Evolutionary conservation across 2,888 invertebrate genomes (phyloP).

Genomic region (Diaperis boleti): DNA sequence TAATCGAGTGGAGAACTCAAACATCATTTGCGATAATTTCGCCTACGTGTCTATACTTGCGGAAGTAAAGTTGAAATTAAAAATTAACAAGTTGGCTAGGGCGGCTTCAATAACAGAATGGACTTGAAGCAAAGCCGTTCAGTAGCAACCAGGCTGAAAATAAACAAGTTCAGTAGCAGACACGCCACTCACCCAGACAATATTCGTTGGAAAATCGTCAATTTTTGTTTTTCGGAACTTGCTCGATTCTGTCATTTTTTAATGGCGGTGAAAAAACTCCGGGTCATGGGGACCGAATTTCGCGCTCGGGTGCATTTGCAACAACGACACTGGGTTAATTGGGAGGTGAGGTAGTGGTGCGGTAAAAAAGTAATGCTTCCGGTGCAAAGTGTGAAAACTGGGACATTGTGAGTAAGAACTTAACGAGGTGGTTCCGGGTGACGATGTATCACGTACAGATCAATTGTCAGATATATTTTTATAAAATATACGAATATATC

Average conservation of each 20-base stretch:
- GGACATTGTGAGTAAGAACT: too few species aligned
- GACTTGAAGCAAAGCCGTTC: slow-evolving; percentile 25
- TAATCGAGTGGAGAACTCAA: background rate
- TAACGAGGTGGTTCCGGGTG: too few species aligned
- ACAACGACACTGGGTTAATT: background rate
- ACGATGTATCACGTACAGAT: too few species aligned
- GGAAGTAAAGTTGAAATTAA: slow-evolving; percentile 23
- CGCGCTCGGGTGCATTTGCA: slow-evolving; percentile 17
- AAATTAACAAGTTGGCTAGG: slow-evolving; percentile 18
- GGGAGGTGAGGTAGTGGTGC: too few species aligned
- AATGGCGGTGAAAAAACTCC: slow-evolving; percentile 21
- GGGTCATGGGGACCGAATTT: slow-evolving; percentile 24
- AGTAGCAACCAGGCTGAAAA: slow-evolving; percentile 18
- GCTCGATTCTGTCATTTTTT: slow-evolving; percentile 24
- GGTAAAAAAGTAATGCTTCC: too few species aligned
- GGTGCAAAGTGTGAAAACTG: too few species aligned
- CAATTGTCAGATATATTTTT: too few species aligned
- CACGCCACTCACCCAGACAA: slow-evolving; percentile 22
- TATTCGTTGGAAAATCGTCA: slow-evolving; percentile 10
- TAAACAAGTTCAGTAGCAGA: slow-evolving; percentile 28
- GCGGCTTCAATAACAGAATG: slow-evolving; percentile 15
- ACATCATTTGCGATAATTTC: slow-evolving; percentile 10
- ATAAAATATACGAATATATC: too few species aligned
- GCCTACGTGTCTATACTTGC: slow-evolving; percentile 10
- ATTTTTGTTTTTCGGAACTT: slow-evolving; percentile 25